Evolutionary conservation across 1,140 invertebrate genomes (phyloP).

Genomic region (Scaptomyza graminum): DNA sequence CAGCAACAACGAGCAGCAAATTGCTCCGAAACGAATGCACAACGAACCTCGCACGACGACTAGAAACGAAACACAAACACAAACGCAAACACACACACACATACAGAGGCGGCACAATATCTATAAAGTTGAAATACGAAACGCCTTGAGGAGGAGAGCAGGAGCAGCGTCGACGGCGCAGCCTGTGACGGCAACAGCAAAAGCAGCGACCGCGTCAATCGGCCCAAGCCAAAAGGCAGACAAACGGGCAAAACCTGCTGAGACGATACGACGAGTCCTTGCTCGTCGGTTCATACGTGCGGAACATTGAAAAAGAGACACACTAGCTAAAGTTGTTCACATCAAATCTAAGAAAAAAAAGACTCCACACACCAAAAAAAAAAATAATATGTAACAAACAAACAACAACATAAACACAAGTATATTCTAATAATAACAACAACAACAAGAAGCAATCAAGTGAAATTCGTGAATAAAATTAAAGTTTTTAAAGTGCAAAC

Average conservation of each 20-base stretch:
- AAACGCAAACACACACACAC: conserved; percentile 6
- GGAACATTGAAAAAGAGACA: conserved; percentile 61
- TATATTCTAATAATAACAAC: conserved; percentile 6
- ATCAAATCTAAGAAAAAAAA: conserved; percentile 30
- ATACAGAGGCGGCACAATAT: conserved; percentile 33
- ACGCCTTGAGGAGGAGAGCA: conserved; percentile 71
- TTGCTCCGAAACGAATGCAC: conserved; percentile 55
- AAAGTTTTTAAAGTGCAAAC: conserved; percentile 50
- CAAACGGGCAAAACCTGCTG: conserved; percentile 83
- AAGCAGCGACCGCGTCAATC: conserved; percentile 59
- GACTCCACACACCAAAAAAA: conserved; percentile 35
- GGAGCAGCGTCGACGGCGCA: conserved; percentile 47
- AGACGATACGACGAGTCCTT: conserved; percentile 84
- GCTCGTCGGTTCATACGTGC: conserved; percentile 83
- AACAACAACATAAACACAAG: conserved; percentile 27
- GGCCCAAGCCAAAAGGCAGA: conserved; percentile 80
- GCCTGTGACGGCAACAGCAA: conserved; percentile 34
- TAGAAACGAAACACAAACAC: conserved; percentile 35
- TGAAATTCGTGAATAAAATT: conserved; percentile 52
- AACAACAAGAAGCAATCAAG: conserved; percentile 46
- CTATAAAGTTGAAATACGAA: conserved; percentile 77
- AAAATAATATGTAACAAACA: conserved; percentile 11
- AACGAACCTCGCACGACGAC: conserved; percentile 51
- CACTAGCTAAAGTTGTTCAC: conserved; percentile 56
- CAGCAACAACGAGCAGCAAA: conserved; percentile 21